phyloP scores from a whole-genome alignment of 2,888 invertebrate species.

The Carabus problematicus region DNA sequence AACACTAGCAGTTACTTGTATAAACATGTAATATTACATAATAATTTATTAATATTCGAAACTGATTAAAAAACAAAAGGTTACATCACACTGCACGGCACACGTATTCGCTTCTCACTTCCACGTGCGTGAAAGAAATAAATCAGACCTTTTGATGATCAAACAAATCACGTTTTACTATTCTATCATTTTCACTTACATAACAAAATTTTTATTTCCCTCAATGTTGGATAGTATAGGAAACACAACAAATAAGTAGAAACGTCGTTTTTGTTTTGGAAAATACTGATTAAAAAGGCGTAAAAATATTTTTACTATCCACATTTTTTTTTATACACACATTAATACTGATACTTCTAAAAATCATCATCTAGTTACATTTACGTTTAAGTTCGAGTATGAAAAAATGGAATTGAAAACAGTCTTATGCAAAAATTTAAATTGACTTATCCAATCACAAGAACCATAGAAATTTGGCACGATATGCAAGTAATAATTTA shows the following conservation, averaged over 20 bases:
- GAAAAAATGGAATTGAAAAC: conserved; percentile 40
- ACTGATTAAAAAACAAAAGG: neutral
- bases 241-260: conserved; percentile 21
- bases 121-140: too few species aligned
- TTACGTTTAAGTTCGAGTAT: conserved; percentile 32
- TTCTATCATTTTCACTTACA: conserved; percentile 31
- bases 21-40: conserved; percentile 11
- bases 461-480: conserved; percentile 39
- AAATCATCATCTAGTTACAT: conserved; percentile 39
- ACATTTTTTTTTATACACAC: conserved; percentile 38
- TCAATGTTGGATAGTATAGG: conserved; percentile 32
- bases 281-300: conserved; percentile 14
- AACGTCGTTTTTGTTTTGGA: conserved; percentile 9
- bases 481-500: conserved; percentile 38
- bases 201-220: conserved; percentile 17
- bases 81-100: too few species aligned
- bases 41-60: conserved; percentile 4
- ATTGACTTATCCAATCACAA: conserved; percentile 41
- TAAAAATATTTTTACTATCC: conserved; percentile 37
- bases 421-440: conserved; percentile 42
- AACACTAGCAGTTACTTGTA: neutral
- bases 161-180: conserved; percentile 26
- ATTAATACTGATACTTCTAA: conserved; percentile 40
- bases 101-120: too few species aligned
- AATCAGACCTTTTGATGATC: neutral